Base-by-base conservation (phyloP, 2,888 invertebrate genomes). In the Cheilosia soror region DNA sequence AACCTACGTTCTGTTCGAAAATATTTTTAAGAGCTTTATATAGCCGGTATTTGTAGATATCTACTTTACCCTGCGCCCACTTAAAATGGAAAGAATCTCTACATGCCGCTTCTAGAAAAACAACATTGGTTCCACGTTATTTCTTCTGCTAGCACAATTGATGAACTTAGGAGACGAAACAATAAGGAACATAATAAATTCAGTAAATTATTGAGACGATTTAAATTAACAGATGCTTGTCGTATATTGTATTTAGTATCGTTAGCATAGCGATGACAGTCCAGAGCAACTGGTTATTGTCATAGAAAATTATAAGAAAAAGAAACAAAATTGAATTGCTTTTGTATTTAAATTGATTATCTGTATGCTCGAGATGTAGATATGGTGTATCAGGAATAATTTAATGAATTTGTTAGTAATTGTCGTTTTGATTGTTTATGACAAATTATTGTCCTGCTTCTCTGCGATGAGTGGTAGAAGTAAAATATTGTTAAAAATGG, bases 191-290 rank as follows among this genome's bases (percentile, higher is more conserved):
- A 55, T 63, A 73, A 63, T 73, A 63, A 73, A 73, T 47, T 73
- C 73, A 73, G 63, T 60, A 55, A 63, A 73, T 63, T 53, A 63
- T 73, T 25, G 53, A 44, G 44, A 55, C 55, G 44, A 73, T 73
- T 63, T 47, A 55, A 63, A 73, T 55, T 73, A 55, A 37, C 73
- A 73, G 63, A 63, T 73, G 73, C 63, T 63, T 37, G 63, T 15
- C 55, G 63, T 73, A 63, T 72, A 72, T 62, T 72, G 7, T 42
- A 9, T 31, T 42, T 27, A 42, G 51, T 31, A 72, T 49, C 9
- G 11, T 60, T 7, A 1, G 20, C 20, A 20, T 20, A 20, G 11
- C 31, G 40, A 29, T 71, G 60, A 72, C 72, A 71, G 31, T 58
- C 58, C n/a, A 33, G 4, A 47, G 37, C 71, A 62, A 72, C 60